Evolutionary conservation across 2,113 vertebrate species (phyloP).

Genomic region (Chunga burmeisteri): DNA sequence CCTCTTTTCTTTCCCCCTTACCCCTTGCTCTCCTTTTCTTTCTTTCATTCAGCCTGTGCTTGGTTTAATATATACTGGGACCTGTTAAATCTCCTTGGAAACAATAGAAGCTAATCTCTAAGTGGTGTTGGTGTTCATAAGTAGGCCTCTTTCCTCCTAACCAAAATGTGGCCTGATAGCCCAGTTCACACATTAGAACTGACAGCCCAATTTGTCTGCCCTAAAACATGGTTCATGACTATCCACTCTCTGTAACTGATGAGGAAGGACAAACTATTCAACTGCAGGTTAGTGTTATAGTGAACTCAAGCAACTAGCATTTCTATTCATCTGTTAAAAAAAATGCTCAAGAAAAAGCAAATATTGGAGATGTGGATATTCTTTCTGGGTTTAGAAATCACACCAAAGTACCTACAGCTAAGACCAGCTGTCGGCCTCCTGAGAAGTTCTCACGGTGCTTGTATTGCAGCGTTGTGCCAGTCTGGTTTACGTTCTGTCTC

Average conservation of each 20-base stretch:
- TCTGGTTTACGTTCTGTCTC: background rate
- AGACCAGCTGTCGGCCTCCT: background rate
- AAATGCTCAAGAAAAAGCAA: background rate
- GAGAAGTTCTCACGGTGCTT: background rate
- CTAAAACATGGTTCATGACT: constrained; percentile 31
- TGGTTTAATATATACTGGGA: background rate
- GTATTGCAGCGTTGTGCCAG: background rate
- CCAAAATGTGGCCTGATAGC: constrained; percentile 49
- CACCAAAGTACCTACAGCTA: background rate
- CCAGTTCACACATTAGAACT: constrained; percentile 54
- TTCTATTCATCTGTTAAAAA: background rate
- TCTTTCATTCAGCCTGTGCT: background rate
- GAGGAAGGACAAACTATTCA: constrained; percentile 18
- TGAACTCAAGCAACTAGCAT: background rate
- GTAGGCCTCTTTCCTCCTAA: constrained; percentile 20
- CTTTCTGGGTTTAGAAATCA: background rate
- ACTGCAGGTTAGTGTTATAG: background rate
- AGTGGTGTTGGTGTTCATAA: constrained; percentile 34
- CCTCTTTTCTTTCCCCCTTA: background rate
- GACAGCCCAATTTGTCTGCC: constrained; percentile 52
- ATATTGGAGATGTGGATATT: background rate
- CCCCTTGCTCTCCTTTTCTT: background rate
- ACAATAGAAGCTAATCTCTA: constrained; percentile 36
- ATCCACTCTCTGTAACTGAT: background rate
- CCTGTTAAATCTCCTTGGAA: constrained; percentile 45